phyloP scores from a whole-genome alignment of 2,113 vertebrate genomes.

The Hypomesus transpacificus region DNA sequence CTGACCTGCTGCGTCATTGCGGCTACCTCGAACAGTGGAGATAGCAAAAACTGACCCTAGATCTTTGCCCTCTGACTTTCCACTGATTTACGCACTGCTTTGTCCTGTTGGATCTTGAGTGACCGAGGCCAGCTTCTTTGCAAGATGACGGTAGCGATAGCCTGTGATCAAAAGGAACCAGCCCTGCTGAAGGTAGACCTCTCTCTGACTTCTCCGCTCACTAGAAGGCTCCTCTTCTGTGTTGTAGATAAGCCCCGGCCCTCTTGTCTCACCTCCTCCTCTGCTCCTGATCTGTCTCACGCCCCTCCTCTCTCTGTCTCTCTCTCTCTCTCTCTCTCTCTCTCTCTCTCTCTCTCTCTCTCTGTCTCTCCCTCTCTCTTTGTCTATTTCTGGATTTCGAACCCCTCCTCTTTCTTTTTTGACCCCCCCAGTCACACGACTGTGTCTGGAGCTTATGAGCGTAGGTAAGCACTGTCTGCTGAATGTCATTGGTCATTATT shows the following conservation, averaged over 20 bases:
- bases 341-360: not conserved
- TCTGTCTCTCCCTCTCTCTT: not conserved
- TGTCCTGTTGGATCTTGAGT: not conserved
- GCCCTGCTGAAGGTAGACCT: not conserved
- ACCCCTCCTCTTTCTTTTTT: no score
- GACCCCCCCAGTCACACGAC: no score
- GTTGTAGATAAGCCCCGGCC: conserved; percentile 16
- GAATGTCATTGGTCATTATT: no score
- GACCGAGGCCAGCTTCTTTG: not conserved
- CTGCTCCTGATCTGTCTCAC: not conserved
- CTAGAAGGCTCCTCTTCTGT: conserved; percentile 16
- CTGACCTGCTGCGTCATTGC: conserved; percentile 63
- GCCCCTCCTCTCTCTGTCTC: conserved; percentile 20
- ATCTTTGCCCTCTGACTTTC: conserved; percentile 5
- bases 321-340: conserved; percentile 20
- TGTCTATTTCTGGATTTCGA: no score
- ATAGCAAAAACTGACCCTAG: not conserved
- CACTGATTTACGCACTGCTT: not conserved
- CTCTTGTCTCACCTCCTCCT: conserved; percentile 4
- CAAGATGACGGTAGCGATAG: not conserved
- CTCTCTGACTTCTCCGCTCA: conserved; percentile 16
- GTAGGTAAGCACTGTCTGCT: no score
- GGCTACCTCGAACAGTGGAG: not conserved
- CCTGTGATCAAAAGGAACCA: conserved; percentile 2
- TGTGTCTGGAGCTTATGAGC: no score